Conservation (phyloP, 92 coral and sea anemone species). For the Porites divaricata region DNA sequence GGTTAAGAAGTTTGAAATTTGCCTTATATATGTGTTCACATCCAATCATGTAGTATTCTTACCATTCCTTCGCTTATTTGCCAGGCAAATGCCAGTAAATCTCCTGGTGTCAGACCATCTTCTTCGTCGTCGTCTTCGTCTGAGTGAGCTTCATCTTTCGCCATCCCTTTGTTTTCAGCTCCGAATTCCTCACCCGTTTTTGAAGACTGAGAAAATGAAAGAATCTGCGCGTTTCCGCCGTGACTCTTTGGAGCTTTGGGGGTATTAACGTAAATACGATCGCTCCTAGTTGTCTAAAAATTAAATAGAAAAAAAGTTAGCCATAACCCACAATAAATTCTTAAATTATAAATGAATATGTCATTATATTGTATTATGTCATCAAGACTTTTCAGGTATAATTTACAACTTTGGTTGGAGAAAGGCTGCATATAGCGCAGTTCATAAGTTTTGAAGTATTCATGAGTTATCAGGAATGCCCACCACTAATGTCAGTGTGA, state of each 20-base stretch:
- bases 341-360: too few relatives aligned
- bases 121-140: conserved; percentile 41
- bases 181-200: neutral
- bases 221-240: conserved; percentile 4
- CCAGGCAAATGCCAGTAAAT: conserved; percentile 88
- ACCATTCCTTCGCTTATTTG: conserved; percentile 90
- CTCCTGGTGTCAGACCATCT: conserved; percentile 68
- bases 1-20: too few relatives aligned
- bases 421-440: too few relatives aligned
- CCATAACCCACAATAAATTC: too few relatives aligned
- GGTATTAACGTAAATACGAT: conserved; percentile 75
- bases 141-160: neutral
- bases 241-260: conserved; percentile 55
- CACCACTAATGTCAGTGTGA: too few relatives aligned
- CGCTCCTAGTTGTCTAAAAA: conserved; percentile 34
- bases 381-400: neutral
- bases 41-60: neutral
- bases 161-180: conserved; percentile 17
- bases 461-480: too few relatives aligned
- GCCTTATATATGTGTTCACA: too few relatives aligned
- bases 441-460: too few relatives aligned
- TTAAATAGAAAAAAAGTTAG: neutral
- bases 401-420: too few relatives aligned
- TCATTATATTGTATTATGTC: too few relatives aligned
- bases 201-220: conserved; percentile 10